These are phyloP conservation scores for Pterostichus madidus DNA, from an alignment of 2,888 invertebrate genomes.

Conservation along the genomic window DNA sequence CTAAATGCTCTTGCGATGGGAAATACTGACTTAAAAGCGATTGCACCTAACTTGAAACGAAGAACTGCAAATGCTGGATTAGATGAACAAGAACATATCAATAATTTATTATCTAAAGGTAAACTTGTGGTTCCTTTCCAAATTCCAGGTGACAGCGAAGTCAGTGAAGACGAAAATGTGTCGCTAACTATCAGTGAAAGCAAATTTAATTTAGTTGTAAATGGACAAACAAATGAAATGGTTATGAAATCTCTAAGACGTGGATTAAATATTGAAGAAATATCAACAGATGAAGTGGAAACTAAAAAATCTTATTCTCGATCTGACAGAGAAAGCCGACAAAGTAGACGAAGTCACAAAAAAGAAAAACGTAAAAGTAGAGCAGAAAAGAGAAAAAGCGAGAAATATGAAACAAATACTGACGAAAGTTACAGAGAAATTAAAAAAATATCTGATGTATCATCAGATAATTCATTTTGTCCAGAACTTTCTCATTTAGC, in stretches of 20 bases:
- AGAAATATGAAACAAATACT: conserved; percentile 69
- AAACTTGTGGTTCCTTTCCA: conserved; percentile 74
- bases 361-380: conserved; percentile 66
- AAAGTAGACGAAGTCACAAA: conserved; percentile 73
- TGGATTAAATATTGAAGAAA: conserved; percentile 67
- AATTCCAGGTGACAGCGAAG: conserved; percentile 61
- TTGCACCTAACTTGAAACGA: conserved; percentile 80
- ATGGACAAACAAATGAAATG: conserved; percentile 74
- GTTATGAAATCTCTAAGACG: conserved; percentile 75
- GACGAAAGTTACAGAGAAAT: conserved; percentile 69
- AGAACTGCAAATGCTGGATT: conserved; percentile 78
- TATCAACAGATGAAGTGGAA: conserved; percentile 61
- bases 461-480: conserved; percentile 75
- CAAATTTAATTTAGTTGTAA: conserved; percentile 73
- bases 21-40: conserved; percentile 78
- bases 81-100: conserved; percentile 76
- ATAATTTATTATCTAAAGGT: conserved; percentile 74
- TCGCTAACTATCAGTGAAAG: conserved; percentile 76
- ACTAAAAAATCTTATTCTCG: conserved; percentile 62
- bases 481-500: conserved; percentile 77
- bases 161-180: conserved; percentile 76
- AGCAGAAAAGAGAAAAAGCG: conserved; percentile 67
- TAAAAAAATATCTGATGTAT: conserved; percentile 73
- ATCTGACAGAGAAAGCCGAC: conserved; percentile 51
- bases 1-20: conserved; percentile 82